Conservation (phyloP, 1,140 invertebrate species). For the Coenobita brevimanus region DNA sequence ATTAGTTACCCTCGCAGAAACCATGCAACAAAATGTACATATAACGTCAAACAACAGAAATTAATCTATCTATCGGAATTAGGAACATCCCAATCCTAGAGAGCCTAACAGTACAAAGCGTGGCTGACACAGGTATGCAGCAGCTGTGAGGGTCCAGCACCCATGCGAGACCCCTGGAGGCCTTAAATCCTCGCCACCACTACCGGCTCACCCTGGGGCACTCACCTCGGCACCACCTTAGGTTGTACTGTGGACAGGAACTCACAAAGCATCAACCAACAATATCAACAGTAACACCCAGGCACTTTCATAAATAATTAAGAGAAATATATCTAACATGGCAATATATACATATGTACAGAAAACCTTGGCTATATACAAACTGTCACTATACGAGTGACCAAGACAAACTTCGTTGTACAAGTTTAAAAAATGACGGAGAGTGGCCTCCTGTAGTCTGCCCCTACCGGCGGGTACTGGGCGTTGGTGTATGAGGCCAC, state of each 20-base stretch:
- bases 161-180: too few relatives aligned
- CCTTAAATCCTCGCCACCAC: too few relatives aligned
- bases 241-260: conserved; percentile 50
- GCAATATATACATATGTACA: conserved; percentile 49
- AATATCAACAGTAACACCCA: conserved; percentile 60
- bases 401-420: too few relatives aligned
- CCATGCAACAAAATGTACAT: conserved; percentile 46
- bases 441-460: conserved; percentile 85
- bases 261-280: conserved; percentile 47
- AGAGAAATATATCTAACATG: conserved; percentile 50
- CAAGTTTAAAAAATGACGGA: conserved; percentile 85
- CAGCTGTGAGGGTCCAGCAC: neutral
- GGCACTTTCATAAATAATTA: conserved; percentile 63
- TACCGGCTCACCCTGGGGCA: too few relatives aligned
- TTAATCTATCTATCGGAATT: conserved; percentile 26
- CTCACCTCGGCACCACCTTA: conserved; percentile 4
- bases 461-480: conserved; percentile 77
- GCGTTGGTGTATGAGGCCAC: conserved; percentile 75
- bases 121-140: neutral
- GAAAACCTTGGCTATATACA: conserved; percentile 38
- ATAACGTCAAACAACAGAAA: conserved; percentile 46
- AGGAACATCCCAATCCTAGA: conserved; percentile 34
- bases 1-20: conserved; percentile 24
- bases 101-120: neutral
- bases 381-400: too few relatives aligned